Percentiles rank a stretch among this genome's conserved stretches.
Conservation (phyloP, 1,140 invertebrate species). For the Aphidius ervi region DNA sequence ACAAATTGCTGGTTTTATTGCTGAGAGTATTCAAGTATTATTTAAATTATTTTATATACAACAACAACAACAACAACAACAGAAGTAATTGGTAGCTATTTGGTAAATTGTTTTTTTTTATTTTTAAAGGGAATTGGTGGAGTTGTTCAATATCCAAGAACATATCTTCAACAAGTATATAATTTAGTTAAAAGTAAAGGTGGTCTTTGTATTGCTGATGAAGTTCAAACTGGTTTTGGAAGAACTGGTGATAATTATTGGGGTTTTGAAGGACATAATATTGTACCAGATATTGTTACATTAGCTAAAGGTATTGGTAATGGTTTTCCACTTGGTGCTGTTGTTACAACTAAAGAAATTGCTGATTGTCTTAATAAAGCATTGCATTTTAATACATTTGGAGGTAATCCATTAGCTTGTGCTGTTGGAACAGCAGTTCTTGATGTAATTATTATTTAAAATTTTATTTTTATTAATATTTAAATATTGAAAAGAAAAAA, state of each 20-base stretch:
- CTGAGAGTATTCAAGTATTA: slow-evolving; percentile 85
- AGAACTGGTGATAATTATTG: slow-evolving; percentile 90
- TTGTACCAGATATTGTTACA: slow-evolving; percentile 88
- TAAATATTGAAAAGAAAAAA: too few relatives aligned
- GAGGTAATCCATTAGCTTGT: slow-evolving; percentile 89
- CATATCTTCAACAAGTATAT: slow-evolving; percentile 79
- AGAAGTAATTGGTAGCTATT: too few relatives aligned
- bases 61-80: too few relatives aligned
- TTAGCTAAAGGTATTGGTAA: slow-evolving; percentile 89
- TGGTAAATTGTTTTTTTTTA: slow-evolving; percentile 9
- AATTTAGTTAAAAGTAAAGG: slow-evolving; percentile 75
- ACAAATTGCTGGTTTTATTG: slow-evolving; percentile 82
- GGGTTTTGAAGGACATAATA: slow-evolving; percentile 86
- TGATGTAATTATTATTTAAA: slow-evolving; percentile 60
- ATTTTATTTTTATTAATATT: slow-evolving; percentile 6
- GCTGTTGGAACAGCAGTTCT: slow-evolving; percentile 84
- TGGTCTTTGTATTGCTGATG: slow-evolving; percentile 88
- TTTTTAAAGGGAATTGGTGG: slow-evolving; percentile 76
- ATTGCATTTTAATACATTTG: slow-evolving; percentile 93
- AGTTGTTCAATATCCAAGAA: slow-evolving; percentile 85
- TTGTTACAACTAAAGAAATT: slow-evolving; percentile 85
- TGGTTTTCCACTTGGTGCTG: slow-evolving; percentile 91
- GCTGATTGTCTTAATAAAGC: slow-evolving; percentile 71
- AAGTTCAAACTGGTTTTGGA: slow-evolving; percentile 96
- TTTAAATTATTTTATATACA: neutral